Conservation (phyloP, 2,113 vertebrate species). For the Pagrus major region DNA sequence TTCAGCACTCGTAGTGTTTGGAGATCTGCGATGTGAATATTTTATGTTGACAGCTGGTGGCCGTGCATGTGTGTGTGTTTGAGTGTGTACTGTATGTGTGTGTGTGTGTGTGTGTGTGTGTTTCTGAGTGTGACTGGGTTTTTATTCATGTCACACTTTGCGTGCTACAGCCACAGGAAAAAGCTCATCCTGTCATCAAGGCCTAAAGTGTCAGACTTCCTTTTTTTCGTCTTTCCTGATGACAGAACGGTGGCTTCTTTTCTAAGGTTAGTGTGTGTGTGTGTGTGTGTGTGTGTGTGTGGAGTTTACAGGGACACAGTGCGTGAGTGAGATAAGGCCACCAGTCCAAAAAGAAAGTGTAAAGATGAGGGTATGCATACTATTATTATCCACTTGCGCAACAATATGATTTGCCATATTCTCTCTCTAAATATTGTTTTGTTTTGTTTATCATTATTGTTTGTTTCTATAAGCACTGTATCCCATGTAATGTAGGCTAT, state of each 20-base stretch:
- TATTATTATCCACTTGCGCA: neutral
- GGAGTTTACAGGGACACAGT: neutral
- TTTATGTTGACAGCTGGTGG: constrained; percentile 68
- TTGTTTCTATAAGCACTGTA: neutral
- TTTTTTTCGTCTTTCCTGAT: neutral
- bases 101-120: neutral
- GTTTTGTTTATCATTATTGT: neutral
- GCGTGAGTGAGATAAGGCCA: constrained; percentile 20
- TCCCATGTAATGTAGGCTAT: neutral
- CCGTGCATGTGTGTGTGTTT: neutral
- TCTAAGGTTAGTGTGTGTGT: constrained; percentile 26
- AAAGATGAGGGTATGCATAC: neutral
- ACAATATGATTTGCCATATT: neutral
- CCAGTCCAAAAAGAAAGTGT: constrained; percentile 1
- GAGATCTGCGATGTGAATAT: constrained; percentile 58
- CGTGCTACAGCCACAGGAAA: constrained; percentile 32
- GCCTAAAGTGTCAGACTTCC: neutral
- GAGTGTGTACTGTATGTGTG: neutral
- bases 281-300: constrained; percentile 8
- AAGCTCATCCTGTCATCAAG: constrained; percentile 18
- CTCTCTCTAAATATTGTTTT: neutral
- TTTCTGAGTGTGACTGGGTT: constrained; percentile 21
- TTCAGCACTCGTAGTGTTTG: constrained; percentile 33
- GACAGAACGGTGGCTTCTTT: constrained; percentile 23
- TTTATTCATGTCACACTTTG: constrained; percentile 47